Conservation (phyloP, 2,797 vertebrate species). For the Alca torda region DNA sequence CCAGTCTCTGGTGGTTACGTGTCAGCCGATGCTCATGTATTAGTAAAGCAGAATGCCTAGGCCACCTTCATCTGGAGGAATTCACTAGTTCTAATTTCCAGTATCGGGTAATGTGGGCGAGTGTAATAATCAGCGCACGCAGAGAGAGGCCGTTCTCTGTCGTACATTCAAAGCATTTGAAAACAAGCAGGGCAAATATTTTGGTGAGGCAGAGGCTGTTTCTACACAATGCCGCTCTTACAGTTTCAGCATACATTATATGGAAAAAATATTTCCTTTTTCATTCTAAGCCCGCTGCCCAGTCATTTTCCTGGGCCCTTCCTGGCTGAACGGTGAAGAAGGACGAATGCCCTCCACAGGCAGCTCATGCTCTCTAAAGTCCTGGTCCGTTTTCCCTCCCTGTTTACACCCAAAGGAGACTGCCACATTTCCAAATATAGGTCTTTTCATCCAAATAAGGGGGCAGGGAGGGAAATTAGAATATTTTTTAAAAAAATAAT, state of each 20-base stretch:
- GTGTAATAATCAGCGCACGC: fast-evolving
- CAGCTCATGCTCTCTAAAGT: fast-evolving
- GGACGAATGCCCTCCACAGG: not conserved
- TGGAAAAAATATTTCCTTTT: not conserved
- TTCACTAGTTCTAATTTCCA: fast-evolving
- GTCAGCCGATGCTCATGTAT: fast-evolving
- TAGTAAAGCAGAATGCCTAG: fast-evolving
- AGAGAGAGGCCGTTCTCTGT: not conserved
- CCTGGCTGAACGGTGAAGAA: fast-evolving
- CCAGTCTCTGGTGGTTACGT: fast-evolving
- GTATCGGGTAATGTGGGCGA: fast-evolving
- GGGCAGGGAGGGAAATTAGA: fast-evolving
- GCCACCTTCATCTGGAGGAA: fast-evolving
- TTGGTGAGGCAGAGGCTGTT: not conserved
- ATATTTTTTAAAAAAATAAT: not conserved
- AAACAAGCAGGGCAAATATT: not conserved
- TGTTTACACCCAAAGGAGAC: not conserved
- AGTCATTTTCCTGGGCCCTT: too few relatives aligned
- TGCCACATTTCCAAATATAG: fast-evolving
- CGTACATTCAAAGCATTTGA: fast-evolving
- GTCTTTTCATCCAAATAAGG: not conserved
- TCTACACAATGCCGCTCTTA: fast-evolving
- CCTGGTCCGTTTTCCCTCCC: not conserved
- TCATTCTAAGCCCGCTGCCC: not conserved
- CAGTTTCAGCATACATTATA: fast-evolving